phyloP scores from a whole-genome alignment of 2,113 vertebrate species.

The Myxocyprinus asiaticus region DNA sequence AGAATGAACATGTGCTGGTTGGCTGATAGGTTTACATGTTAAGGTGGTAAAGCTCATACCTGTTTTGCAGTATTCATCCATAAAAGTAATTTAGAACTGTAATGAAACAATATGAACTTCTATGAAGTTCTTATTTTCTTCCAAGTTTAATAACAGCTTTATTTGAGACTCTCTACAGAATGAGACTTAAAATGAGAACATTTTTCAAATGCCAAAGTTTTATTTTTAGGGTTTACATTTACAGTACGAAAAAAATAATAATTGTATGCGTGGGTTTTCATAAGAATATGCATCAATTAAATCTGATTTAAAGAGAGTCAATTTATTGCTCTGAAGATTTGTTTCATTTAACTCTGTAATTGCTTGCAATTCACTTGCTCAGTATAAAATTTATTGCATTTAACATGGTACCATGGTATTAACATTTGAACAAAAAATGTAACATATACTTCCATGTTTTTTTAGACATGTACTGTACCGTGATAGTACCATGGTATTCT shows the following conservation, averaged over 20 bases:
- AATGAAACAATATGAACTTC: no score
- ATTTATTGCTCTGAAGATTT: slow-evolving; percentile 80
- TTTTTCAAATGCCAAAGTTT: background rate
- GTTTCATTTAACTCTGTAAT: slow-evolving; percentile 89
- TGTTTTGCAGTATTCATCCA: slow-evolving; percentile 10
- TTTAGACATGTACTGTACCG: no score
- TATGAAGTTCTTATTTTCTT: background rate
- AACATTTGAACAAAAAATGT: no score
- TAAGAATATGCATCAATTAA: slow-evolving; percentile 58
- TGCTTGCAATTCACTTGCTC: slow-evolving; percentile 84
- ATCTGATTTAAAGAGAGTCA: slow-evolving; percentile 68
- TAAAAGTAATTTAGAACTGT: background rate
- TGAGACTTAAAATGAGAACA: background rate
- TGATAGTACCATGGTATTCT: no score
- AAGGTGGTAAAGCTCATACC: slow-evolving; percentile 23
- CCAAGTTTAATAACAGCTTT: background rate
- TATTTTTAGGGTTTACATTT: background rate
- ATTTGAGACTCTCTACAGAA: background rate
- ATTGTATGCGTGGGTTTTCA: slow-evolving; percentile 53
- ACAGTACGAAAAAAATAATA: background rate
- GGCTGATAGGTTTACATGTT: background rate
- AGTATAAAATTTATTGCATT: slow-evolving; percentile 86
- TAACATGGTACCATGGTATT: slow-evolving; percentile 60
- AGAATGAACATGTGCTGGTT: slow-evolving; percentile 6
- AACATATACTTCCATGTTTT: no score